These are phyloP conservation scores for Naja naja DNA, from an alignment of 2,113 vertebrate genomes.

Conservation along the genomic window DNA sequence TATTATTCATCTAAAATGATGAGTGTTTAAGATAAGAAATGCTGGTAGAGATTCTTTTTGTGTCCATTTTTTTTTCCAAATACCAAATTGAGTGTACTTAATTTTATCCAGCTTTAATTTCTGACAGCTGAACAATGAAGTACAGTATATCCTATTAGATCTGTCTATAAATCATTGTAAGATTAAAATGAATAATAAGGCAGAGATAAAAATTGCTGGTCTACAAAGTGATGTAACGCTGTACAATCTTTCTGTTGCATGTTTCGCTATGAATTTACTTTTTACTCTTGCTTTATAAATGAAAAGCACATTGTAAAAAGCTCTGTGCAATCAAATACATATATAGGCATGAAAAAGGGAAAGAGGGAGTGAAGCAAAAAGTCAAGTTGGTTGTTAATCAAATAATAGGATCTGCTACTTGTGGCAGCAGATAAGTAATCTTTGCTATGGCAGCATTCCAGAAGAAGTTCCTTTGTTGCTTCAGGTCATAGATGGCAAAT, in stretches of 20 bases:
- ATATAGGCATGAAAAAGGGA: conserved; percentile 9
- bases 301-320: not conserved
- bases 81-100: not conserved
- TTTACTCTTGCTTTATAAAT: not conserved
- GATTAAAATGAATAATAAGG: not conserved
- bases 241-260: not conserved
- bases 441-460: conserved; percentile 29
- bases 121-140: not conserved
- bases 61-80: not conserved
- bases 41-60: not conserved
- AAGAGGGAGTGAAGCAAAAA: conserved; percentile 16
- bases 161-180: not conserved
- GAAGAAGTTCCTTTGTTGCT: conserved; percentile 32
- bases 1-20: not conserved
- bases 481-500: conserved; percentile 14
- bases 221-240: not conserved
- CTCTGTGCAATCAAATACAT: not conserved
- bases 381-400: conserved; percentile 42
- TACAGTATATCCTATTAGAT: not conserved
- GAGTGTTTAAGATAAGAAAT: not conserved
- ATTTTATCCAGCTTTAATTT: not conserved
- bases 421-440: conserved; percentile 40
- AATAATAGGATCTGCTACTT: conserved; percentile 55
- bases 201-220: not conserved
- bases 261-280: not conserved